Conservation (phyloP, 2,797 vertebrate species). For the Aplochiton taeniatus region DNA sequence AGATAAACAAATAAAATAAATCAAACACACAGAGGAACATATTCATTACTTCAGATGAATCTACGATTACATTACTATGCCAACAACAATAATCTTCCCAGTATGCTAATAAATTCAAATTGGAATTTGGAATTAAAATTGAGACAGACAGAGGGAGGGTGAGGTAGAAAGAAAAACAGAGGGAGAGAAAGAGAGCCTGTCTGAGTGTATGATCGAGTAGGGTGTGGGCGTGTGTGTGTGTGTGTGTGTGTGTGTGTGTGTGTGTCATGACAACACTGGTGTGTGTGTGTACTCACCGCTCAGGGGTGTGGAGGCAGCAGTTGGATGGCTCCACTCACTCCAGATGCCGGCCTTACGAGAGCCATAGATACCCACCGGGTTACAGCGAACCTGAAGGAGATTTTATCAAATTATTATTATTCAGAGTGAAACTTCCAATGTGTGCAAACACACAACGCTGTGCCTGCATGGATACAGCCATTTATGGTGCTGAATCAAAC, state of each 20-base stretch:
- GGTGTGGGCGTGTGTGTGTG: constrained; percentile 1
- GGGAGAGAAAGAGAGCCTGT: background rate
- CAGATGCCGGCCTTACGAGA: constrained; percentile 96
- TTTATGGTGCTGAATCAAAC: background rate
- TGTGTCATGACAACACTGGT: background rate
- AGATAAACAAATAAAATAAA: constrained; percentile 5
- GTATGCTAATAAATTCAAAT: no score
- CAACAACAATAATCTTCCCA: no score
- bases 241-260: constrained; percentile 14
- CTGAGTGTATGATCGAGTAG: background rate
- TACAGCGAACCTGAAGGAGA: constrained; percentile 84
- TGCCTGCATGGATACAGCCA: background rate
- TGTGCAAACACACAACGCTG: background rate
- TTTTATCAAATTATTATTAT: background rate
- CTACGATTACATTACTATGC: no score
- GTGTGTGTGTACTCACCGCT: constrained; percentile 76
- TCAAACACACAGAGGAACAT: no score
- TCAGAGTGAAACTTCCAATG: background rate
- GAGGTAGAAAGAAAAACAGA: background rate
- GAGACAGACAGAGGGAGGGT: background rate
- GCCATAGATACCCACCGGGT: constrained; percentile 95
- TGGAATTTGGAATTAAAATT: no score
- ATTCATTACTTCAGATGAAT: no score
- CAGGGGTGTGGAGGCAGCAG: constrained; percentile 92
- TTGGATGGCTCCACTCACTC: constrained; percentile 98